Evolutionary conservation across 1,140 invertebrate species (phyloP), one percentile per base, ranked within the genome.

Genomic region (Atopsyche davidsoni): DNA sequence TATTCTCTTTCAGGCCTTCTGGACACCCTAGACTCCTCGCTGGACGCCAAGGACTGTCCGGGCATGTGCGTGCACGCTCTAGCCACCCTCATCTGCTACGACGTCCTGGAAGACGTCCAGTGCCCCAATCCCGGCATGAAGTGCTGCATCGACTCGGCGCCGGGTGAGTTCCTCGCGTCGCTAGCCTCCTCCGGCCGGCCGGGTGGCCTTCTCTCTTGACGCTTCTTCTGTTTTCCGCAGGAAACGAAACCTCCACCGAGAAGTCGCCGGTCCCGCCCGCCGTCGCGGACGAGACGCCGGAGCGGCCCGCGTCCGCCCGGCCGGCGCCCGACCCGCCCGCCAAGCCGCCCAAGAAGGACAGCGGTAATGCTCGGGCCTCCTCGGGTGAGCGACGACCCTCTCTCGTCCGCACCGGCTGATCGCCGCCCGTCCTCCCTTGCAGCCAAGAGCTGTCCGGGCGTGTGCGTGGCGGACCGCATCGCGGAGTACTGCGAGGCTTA

Each of bases 401-500:
- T n/a, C n/a, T n/a, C n/a, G n/a, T n/a, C n/a, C n/a, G n/a, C n/a
- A n/a, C n/a, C n/a, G n/a, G n/a, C n/a, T n/a, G n/a, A n/a, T n/a
- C n/a, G n/a, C n/a, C n/a, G n/a, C n/a, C n/a, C 23, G 34, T 16
- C 21, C 2, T 44, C 11, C 2, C 51, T 65, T 66, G 9, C 64
- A 81, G 77, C 66, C 11, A 81, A 80, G 65, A 71, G 74, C 7
- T 92, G 88, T 63, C 80, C 82, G 0, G 88, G 89, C 1, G 81
- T 91, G 6, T 94, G 90, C 58, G 88, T 92, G 50, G 82, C 85
- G 1, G 80, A 86, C 38, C 75, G 81, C 3, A 84, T 92, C 41
- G 82, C 86, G 0, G 79, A 83, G 59, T 92, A 92, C 63, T 93
- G 89, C 62, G 87, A 92, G 59, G 87, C 87, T 0, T 86, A 90